These are phyloP conservation scores for Euplexia lucipara DNA, from an alignment of 2,888 invertebrate genomes.

Conservation along the genomic window DNA sequence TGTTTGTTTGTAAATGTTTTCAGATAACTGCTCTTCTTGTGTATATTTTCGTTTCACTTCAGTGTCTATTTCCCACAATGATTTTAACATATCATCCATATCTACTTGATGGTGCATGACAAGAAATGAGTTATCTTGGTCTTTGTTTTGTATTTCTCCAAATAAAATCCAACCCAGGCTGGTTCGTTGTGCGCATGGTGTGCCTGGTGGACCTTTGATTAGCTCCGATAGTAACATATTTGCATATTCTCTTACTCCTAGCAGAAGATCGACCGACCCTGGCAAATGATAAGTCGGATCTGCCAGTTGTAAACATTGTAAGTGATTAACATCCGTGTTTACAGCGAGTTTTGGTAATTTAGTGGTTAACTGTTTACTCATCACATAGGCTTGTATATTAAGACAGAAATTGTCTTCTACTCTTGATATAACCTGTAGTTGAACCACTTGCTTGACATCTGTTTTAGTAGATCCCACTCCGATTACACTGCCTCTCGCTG, in stretches of 20 bases:
- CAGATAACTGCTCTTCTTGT: conserved; percentile 26
- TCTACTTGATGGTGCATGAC: conserved; percentile 25
- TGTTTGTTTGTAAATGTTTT: conserved; percentile 18
- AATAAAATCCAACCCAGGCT: conserved; percentile 60
- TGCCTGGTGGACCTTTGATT: conserved; percentile 56
- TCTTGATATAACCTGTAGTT: conserved; percentile 36
- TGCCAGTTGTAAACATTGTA: conserved; percentile 45
- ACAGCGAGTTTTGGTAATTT: conserved; percentile 40
- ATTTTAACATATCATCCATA: conserved; percentile 17
- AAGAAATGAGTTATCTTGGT: conserved; percentile 18
- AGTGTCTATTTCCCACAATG: conserved; percentile 19
- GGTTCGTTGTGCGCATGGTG: conserved; percentile 58
- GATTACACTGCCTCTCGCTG: conserved; percentile 27
- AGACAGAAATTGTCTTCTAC: conserved; percentile 23
- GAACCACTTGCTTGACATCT: conserved; percentile 42
- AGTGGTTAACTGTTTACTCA: conserved; percentile 52
- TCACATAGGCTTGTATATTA: conserved; percentile 46
- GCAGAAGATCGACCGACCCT: conserved; percentile 54
- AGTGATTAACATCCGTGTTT: conserved; percentile 24
- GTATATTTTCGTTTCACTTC: conserved; percentile 7
- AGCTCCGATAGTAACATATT: conserved; percentile 43
- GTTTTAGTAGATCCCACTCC: conserved; percentile 41
- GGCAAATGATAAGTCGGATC: conserved; percentile 48
- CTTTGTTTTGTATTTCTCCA: conserved; percentile 38
- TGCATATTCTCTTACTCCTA: conserved; percentile 56